Evolutionary conservation across 92 coral and sea anemone genomes (phyloP).

Genomic region (Montipora capitata): DNA sequence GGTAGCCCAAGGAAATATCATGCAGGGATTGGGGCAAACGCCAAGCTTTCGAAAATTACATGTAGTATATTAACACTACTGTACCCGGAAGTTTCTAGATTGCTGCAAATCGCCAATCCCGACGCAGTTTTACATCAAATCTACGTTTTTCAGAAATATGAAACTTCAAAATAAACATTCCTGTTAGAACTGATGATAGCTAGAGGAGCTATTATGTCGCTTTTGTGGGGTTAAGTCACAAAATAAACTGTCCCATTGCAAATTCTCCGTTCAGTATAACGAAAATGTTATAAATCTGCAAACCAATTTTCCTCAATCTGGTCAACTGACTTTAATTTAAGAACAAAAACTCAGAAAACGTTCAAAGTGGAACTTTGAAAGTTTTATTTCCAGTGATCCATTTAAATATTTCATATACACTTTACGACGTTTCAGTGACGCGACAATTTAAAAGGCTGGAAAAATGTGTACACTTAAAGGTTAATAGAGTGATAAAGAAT

Average conservation of each 20-base stretch:
- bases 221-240: background rate
- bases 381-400: constrained; percentile 27
- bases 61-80: background rate
- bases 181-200: background rate
- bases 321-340: background rate
- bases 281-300: background rate
- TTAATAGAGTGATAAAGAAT: constrained; percentile 27
- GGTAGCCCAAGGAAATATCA: background rate
- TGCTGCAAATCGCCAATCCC: background rate
- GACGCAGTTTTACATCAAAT: background rate
- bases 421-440: constrained; percentile 53
- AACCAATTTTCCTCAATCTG: too few relatives aligned
- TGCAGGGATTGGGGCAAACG: background rate
- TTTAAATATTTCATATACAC: constrained; percentile 58
- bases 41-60: background rate
- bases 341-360: background rate
- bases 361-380: background rate
- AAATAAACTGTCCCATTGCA: background rate
- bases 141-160: background rate
- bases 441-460: constrained; percentile 38
- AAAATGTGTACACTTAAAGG: background rate
- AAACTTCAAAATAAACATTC: background rate
- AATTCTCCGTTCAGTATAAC: background rate
- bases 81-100: constrained; percentile 20
- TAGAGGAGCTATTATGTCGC: background rate